Evolutionary conservation across 2,113 vertebrate species (phyloP), one percentile per base, ranked within the genome.

Genomic region (Uropsilus gracilis): DNA sequence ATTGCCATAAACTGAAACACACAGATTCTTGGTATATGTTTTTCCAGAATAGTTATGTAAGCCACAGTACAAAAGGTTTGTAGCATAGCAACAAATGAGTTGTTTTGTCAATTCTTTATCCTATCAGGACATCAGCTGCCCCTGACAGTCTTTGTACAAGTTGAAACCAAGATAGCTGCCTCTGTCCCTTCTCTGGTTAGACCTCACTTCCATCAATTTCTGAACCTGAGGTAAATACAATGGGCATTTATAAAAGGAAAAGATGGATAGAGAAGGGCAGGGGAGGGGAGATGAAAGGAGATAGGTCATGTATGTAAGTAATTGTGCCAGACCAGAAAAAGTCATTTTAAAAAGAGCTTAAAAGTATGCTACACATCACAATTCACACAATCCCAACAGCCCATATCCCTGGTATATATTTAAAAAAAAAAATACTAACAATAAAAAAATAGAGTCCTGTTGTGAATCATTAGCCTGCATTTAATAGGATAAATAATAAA

Each of bases 401-500:
- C 13, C 50, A 89, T 77, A 86, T 61, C 18, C 18, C 53, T 55
- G 20, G 18, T 55, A 22, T n/a, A 14, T 80, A 30, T 7, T 90
- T 30, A 90, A 32, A 42, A 7, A 90, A 42, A 95, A 89, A 94
- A 94, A 71, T 16, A 93, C 44, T 4, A 86, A 86, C 24, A 85
- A 85, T 11, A 68, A 95, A 80, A 94, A 42, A 46, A 59, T 14
- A 14, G 82, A 57, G 44, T 83, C 30, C 68, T 93, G 24, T 86
- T 89, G 63, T 84, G 61, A 93, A 80, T 93, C 53, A 69, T 68
- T 34, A 96, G 86, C 48, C 42, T 89, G 44, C 20, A 80, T 64
- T 95, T 94, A 91, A 95, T 89, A 42, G 39, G 61, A 96, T 89
- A 96, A 91, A 93, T 94, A 93, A 91, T 94, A 96, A 95, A 86